Conservation (phyloP, 2,113 vertebrate species). For the Danionella cerebrum region DNA sequence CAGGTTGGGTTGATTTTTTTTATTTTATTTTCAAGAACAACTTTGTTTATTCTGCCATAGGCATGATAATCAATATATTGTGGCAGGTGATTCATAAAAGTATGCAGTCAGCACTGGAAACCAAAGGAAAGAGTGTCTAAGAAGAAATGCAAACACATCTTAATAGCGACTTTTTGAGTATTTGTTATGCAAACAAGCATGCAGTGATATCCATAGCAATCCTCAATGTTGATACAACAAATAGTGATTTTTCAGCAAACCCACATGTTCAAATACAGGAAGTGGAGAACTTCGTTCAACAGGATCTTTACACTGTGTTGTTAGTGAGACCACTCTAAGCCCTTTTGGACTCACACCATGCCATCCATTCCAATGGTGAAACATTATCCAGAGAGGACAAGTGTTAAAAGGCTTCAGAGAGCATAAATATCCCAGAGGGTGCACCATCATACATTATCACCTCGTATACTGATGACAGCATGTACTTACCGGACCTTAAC, state of each 20-base stretch:
- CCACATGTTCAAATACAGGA: neutral
- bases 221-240: constrained; percentile 3
- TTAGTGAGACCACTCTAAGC: neutral
- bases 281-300: neutral
- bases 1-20: no score
- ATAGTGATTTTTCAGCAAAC: neutral
- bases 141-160: neutral
- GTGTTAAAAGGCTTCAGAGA: neutral
- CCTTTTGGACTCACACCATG: constrained; percentile 1
- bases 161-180: neutral
- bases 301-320: constrained; percentile 18
- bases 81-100: no score
- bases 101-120: neutral
- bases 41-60: no score
- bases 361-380: neutral
- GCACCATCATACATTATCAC: neutral
- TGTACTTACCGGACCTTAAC: neutral
- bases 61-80: no score
- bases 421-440: neutral
- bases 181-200: neutral
- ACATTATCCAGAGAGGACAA: neutral
- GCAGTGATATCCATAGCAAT: neutral
- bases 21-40: no score
- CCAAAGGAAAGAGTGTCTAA: neutral
- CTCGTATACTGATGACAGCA: neutral